Evolutionary conservation across 2,888 invertebrate genomes (phyloP), one percentile per base, ranked within the genome.

Genomic region (Geotrupes spiniger): DNA sequence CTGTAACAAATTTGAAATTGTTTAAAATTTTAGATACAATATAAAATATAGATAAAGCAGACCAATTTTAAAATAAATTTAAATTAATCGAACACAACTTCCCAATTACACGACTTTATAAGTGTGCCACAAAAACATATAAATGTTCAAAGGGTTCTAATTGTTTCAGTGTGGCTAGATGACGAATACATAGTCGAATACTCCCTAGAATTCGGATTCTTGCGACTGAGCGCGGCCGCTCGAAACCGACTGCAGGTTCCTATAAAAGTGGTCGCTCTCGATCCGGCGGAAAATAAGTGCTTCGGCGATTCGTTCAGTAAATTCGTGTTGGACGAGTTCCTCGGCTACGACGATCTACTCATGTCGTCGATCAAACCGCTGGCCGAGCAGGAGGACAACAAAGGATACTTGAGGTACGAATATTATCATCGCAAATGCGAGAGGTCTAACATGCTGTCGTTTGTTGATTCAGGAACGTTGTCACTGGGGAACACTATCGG

Each of bases 171-270:
- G 41, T 82, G 82, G 80, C 74, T 82, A 70, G 92, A 92, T 63
- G 94, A 96, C 64, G 91, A 93, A 66, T 97, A 97, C 70, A 96
- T 98, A 38, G 89, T 98, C 1, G 99, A 99, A 72, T 99, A 98
- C 76, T 92, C 98, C 0, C 75, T 98, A 57, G 96, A 99, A 72
- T 97, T 98, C 72, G 99, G 99, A 0, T 92, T 97, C 70, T 77
- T 99, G 21, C 83, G 98, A 0, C 76, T 99, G 3, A 92, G 92
- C 2, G 88, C 92, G 0, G 83, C 84, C 41, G 91, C 94, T 0
- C 80, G 99, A 4, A 84, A 89, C 47, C 82, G 87, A 29, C 79
- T 97, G 17, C 91, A 92, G 69, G 94, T 99, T 58, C 92, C 96
- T 0, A 94, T 97, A 1, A 85, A 88, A 68, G 87, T 91, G 10